Evolutionary conservation across 2,888 invertebrate genomes (phyloP).

Genomic region (Heteromyza rotundicornis): DNA sequence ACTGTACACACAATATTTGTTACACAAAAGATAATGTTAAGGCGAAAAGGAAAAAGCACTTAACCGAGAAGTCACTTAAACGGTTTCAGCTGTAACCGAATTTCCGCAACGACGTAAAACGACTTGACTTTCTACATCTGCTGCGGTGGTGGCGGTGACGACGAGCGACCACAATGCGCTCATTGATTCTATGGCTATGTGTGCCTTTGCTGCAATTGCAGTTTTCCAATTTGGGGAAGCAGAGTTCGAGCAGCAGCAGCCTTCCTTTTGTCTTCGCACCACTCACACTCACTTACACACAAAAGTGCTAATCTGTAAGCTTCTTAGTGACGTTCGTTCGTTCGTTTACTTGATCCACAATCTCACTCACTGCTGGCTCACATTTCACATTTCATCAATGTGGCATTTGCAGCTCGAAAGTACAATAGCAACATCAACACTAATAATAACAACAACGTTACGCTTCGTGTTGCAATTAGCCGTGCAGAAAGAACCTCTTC

Average conservation of each 20-base stretch:
- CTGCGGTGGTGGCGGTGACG: no score
- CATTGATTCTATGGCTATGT: no score
- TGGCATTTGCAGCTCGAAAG: neutral
- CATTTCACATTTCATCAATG: neutral
- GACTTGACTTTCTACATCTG: no score
- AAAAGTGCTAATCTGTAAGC: neutral
- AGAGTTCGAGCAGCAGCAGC: no score
- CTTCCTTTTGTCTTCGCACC: no score
- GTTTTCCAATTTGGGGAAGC: no score
- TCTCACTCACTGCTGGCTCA: neutral
- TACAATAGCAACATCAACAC: no score
- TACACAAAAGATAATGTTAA: no score
- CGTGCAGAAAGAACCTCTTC: neutral
- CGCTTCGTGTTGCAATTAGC: conserved; percentile 46
- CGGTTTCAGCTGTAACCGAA: neutral
- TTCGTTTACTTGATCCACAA: neutral
- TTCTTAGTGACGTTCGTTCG: neutral
- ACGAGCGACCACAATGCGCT: no score
- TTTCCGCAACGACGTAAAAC: neutral
- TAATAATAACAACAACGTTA: conserved; percentile 42
- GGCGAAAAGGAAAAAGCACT: neutral
- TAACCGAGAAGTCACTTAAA: neutral
- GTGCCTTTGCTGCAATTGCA: neutral
- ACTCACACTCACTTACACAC: no score
- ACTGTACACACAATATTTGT: no score